These are phyloP conservation scores for Sycobia sp. DNA, from an alignment of 1,140 invertebrate genomes.

Conservation along the genomic window DNA sequence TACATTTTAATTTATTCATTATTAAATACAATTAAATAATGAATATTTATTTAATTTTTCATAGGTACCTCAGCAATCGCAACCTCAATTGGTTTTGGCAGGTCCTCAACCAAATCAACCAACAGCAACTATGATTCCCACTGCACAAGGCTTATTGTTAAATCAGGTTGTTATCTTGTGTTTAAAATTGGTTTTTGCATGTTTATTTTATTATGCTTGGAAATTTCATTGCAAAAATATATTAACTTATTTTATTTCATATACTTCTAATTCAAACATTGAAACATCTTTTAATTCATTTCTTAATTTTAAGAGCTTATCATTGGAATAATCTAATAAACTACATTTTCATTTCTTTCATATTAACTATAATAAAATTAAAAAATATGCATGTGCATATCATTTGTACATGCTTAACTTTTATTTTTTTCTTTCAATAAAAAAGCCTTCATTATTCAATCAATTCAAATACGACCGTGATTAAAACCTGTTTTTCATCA, in stretches of 20 bases:
- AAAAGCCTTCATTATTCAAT: too few relatives aligned
- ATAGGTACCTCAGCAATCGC: conserved; percentile 58
- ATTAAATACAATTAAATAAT: conserved; percentile 1
- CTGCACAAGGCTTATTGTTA: conserved; percentile 56
- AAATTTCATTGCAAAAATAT: conserved; percentile 19
- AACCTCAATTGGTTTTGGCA: conserved; percentile 58
- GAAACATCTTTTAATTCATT: conserved; percentile 5
- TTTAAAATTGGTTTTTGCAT: conserved; percentile 3
- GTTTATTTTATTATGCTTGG: conserved; percentile 18
- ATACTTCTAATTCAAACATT: conserved; percentile 20
- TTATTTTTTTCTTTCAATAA: too few relatives aligned
- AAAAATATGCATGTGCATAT: too few relatives aligned
- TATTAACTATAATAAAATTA: conserved; percentile 4
- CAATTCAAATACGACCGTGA: too few relatives aligned
- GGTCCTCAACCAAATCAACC: conserved; percentile 55
- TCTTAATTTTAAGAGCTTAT: conserved; percentile 10
- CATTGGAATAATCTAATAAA: conserved; percentile 16
- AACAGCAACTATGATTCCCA: conserved; percentile 58
- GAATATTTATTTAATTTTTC: conserved; percentile 21
- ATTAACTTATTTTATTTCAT: conserved; percentile 23
- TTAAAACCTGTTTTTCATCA: too few relatives aligned
- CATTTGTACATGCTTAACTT: too few relatives aligned
- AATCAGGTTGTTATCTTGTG: conserved; percentile 54
- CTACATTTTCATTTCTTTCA: conserved; percentile 18
- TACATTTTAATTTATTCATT: not conserved